Evolutionary conservation across 2,797 vertebrate species (phyloP).

Genomic region (Hybognathus amarus): DNA sequence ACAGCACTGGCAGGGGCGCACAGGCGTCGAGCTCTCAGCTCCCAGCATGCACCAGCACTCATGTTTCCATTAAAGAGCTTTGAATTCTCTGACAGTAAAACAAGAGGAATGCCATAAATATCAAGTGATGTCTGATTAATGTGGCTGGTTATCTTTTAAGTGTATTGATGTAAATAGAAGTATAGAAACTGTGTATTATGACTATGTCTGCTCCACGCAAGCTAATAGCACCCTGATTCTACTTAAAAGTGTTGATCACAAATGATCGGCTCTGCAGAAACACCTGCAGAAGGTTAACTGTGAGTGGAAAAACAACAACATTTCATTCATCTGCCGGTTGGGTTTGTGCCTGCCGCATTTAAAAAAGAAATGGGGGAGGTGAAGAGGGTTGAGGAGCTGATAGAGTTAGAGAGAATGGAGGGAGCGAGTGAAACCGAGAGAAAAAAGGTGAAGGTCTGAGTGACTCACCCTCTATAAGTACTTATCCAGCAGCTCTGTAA

Average conservation of each 20-base stretch:
- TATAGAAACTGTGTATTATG: constrained; percentile 7
- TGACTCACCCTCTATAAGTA: constrained; percentile 61
- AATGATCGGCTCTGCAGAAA: constrained; percentile 45
- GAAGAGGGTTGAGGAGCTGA: constrained; percentile 57
- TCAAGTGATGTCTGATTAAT: constrained; percentile 42
- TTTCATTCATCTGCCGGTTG: constrained; percentile 53
- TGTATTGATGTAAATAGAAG: constrained; percentile 30
- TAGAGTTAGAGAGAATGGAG: constrained; percentile 50
- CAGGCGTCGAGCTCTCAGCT: constrained; percentile 25
- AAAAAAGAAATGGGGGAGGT: constrained; percentile 53
- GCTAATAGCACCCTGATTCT: constrained; percentile 8
- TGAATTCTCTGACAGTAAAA: constrained; percentile 49
- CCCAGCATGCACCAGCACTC: constrained; percentile 40
- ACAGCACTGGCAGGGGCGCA: constrained; percentile 34
- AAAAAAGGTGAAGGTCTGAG: constrained; percentile 60
- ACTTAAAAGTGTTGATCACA: constrained; percentile 34
- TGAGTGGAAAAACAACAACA: constrained; percentile 49
- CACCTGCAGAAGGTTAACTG: constrained; percentile 60
- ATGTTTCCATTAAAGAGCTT: constrained; percentile 51
- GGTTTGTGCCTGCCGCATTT: constrained; percentile 46
- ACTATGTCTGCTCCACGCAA: neutral
- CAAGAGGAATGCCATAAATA: constrained; percentile 40
- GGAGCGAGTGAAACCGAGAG: constrained; percentile 55
- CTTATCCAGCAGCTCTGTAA: constrained; percentile 59
- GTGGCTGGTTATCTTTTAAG: constrained; percentile 21